Evolutionary conservation across 1,140 invertebrate species (phyloP), one percentile per base, ranked within the genome.

Genomic region (Oedothorax gibbosus): DNA sequence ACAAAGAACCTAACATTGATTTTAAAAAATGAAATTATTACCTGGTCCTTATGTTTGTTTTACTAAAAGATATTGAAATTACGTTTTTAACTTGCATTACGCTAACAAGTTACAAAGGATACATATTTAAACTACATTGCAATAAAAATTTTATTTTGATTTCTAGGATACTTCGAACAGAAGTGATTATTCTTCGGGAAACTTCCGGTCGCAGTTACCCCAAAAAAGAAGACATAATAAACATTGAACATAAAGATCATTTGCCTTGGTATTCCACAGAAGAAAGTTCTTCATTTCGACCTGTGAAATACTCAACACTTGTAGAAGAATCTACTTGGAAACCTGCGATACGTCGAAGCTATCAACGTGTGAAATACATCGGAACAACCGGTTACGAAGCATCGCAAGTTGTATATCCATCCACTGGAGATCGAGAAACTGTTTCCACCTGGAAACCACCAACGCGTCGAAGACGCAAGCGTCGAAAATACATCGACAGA

Each of bases 371-470:
- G 15, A 75, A 75, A 60, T 75, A 75, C 49, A 18, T 57, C 21
- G 20, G 20, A 15, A 56, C 56, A 75, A 21, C 20, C 11, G 71
- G 12, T 2, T 4, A 53, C 21, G 15, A 14, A 49, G 69, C 54
- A n/a, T 51, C 69, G n/a, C n/a, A 51, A n/a, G 69, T 53, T 10
- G 15, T 71, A 53, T 51, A 53, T 53, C 15, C 51, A 51, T 51
- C 50, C 10, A 54, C 54, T 49, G 18, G 2, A n/a, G 64, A 79
- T 12, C 15, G 15, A 9, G 77, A 79, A 35, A 35, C 35, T 35
- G 35, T 35, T 35, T 79, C 77, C 8, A 11, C 77, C 8, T 79
- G 77, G 77, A 79, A 79, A 79, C 77, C 77, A 6, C n/a, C 20
- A 53, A 35, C 50, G 9, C 60, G 20, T 10, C 60, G n/a, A 21